Conservation (phyloP, 2,797 vertebrate genomes). For the Lacerta bilineata region DNA sequence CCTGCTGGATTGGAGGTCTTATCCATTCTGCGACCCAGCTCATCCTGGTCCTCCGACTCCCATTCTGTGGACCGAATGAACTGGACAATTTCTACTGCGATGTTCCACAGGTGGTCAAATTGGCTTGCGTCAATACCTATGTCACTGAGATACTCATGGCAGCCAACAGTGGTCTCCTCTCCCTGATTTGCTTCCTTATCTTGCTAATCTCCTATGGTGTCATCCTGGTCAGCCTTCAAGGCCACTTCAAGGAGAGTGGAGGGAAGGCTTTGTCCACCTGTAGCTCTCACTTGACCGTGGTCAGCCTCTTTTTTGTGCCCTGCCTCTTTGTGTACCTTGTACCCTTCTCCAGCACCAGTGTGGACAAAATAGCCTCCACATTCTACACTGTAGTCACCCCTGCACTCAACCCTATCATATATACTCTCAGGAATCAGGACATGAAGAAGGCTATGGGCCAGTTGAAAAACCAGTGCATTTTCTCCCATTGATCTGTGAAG, state of each 20-base stretch:
- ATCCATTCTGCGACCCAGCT: slow-evolving; percentile 72
- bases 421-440: slow-evolving; percentile 72
- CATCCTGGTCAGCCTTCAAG: slow-evolving; percentile 65
- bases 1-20: slow-evolving; percentile 72
- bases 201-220: slow-evolving; percentile 70
- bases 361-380: slow-evolving; percentile 70
- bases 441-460: slow-evolving; percentile 64
- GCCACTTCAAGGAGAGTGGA: slow-evolving; percentile 28
- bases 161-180: slow-evolving; percentile 72
- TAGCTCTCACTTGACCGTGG: slow-evolving; percentile 71
- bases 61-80: slow-evolving; percentile 73
- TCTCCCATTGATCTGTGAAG: not conserved
- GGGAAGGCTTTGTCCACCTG: slow-evolving; percentile 71
- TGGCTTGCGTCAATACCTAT: slow-evolving; percentile 71
- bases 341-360: slow-evolving; percentile 60
- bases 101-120: slow-evolving; percentile 71
- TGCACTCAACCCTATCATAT: slow-evolving; percentile 75
- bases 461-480: slow-evolving; percentile 29
- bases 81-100: slow-evolving; percentile 77
- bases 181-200: slow-evolving; percentile 70
- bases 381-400: slow-evolving; percentile 75
- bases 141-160: slow-evolving; percentile 72
- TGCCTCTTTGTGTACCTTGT: slow-evolving; percentile 75
- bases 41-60: slow-evolving; percentile 59
- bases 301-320: slow-evolving; percentile 72